Evolutionary conservation across 2,888 invertebrate species (phyloP), one percentile per base, ranked within the genome.

Genomic region (Phragmatobia fuliginosa): DNA sequence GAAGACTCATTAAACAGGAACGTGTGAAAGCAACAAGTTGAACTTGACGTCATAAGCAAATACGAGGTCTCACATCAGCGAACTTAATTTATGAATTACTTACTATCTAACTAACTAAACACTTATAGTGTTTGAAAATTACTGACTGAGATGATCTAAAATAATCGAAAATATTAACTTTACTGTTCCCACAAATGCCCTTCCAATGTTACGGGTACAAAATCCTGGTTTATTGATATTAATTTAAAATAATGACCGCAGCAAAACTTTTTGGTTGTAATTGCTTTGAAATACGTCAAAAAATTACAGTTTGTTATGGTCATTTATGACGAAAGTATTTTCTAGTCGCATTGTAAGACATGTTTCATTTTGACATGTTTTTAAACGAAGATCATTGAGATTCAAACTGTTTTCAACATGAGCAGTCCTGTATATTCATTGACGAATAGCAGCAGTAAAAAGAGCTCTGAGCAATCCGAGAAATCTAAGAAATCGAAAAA

Each of bases 391-490:
- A 0, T 25, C 11, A 56, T 56, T 14, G 25, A 41, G n/a, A 56
- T 56, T 56, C 28, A 28, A 63, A 25, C 33, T 32, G 70, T 81
- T 77, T 72, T 75, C 75, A 80, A 80, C 41, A 66, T 59, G 66
- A 38, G 32, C 10, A 38, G 32, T 59, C 41, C 11, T 41, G 31
- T 14, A 31, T 21, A 38, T 45, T 41, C 38, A 14, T 36, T 32
- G 5, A 28, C 18, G 52, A 36, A 58, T 8, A 66, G 58, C 31
- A 18, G 21, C 18, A 45, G n/a, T 33, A 32, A 18, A 33, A 68
- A 61, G 10, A n/a, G 0, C 11, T 36, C 58, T 38, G 49, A 64
- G 21, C 25, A 18, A 38, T 25, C 28, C 31, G 10, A 63, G 63
- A 70, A 36, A 1, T 8, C 41, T 1, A 62, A 70, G 6, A 61